Percentiles rank a stretch among this genome's conserved stretches.
These are phyloP conservation scores for Amiota communis DNA, from an alignment of 2,888 invertebrate genomes.

Conservation along the genomic window DNA sequence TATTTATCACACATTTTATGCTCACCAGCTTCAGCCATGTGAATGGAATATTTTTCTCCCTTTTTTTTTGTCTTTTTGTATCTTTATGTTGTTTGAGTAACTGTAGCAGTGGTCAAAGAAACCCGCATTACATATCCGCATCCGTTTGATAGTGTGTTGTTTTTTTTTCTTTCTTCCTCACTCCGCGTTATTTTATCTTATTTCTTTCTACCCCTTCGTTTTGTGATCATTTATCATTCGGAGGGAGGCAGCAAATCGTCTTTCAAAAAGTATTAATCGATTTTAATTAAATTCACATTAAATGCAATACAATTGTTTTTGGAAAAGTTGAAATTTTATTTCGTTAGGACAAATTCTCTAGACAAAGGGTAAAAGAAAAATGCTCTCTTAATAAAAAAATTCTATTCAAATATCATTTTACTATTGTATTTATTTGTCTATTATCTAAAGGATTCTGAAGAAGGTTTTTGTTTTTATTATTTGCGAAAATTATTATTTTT, in stretches of 20 bases:
- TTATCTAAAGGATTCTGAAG: no score
- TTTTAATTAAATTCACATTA: constrained; percentile 30
- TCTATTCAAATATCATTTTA: no score
- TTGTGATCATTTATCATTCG: neutral
- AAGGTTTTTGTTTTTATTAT: no score
- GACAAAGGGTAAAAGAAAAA: no score
- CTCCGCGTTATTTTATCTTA: constrained; percentile 2
- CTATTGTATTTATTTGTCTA: no score
- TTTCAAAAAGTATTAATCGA: constrained; percentile 24
- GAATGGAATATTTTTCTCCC: neutral
- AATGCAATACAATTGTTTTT: neutral
- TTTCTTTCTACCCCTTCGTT: neutral
- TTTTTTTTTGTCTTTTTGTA: constrained; percentile 8
- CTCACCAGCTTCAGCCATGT: constrained; percentile 39
- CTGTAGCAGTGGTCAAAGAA: constrained; percentile 31
- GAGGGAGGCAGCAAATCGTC: no score
- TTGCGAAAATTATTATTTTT: neutral
- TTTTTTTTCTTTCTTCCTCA: constrained; percentile 24
- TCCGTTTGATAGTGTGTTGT: constrained; percentile 43
- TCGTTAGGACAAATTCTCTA: no score
- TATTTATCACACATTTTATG: constrained; percentile 58
- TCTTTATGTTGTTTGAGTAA: constrained; percentile 8
- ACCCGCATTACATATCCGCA: constrained; percentile 55
- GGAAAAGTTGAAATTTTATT: no score
- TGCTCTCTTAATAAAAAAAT: no score